Percentiles rank a stretch among this genome's conserved stretches.
These are phyloP conservation scores for Drosophila burlai DNA, from an alignment of 1,140 invertebrate species.

Conservation along the genomic window DNA sequence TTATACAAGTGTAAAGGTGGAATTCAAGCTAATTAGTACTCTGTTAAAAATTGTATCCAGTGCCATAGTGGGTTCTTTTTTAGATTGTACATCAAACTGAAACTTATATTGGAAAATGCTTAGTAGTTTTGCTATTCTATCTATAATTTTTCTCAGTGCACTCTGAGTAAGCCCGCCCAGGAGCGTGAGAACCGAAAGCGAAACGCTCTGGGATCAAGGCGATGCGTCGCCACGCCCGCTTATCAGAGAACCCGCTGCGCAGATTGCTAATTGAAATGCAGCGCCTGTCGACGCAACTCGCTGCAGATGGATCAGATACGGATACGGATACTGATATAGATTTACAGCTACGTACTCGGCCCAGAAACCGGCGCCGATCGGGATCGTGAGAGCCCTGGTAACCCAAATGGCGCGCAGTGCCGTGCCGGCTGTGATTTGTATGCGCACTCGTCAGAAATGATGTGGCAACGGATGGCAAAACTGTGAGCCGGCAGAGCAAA, in stretches of 20 bases:
- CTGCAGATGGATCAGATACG: constrained; percentile 51
- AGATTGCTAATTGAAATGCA: constrained; percentile 69
- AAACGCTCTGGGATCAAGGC: constrained; percentile 30
- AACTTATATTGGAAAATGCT: not conserved
- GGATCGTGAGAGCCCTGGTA: constrained; percentile 68
- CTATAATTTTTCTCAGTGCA: not conserved
- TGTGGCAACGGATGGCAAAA: constrained; percentile 53
- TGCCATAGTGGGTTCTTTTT: not conserved
- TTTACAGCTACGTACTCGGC: constrained; percentile 9
- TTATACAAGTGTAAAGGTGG: not conserved
- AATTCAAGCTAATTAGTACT: not conserved
- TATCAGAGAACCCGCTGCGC: constrained; percentile 38
- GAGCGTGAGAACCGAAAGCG: constrained; percentile 62
- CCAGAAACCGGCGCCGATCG: constrained; percentile 20
- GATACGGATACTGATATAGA: constrained; percentile 25
- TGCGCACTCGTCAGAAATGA: constrained; percentile 63
- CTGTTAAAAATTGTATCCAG: too few species aligned
- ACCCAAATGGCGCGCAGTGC: constrained; percentile 60
- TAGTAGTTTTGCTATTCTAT: not conserved
- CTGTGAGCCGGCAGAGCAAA: constrained; percentile 50
- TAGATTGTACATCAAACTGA: not conserved
- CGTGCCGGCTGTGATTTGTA: constrained; percentile 53
- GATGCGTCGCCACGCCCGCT: constrained; percentile 19
- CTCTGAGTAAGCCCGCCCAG: constrained; percentile 11
- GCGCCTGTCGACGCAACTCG: constrained; percentile 60